Base-by-base conservation (phyloP, 2,113 vertebrate genomes). In the Brachypodius melanocephalos region DNA sequence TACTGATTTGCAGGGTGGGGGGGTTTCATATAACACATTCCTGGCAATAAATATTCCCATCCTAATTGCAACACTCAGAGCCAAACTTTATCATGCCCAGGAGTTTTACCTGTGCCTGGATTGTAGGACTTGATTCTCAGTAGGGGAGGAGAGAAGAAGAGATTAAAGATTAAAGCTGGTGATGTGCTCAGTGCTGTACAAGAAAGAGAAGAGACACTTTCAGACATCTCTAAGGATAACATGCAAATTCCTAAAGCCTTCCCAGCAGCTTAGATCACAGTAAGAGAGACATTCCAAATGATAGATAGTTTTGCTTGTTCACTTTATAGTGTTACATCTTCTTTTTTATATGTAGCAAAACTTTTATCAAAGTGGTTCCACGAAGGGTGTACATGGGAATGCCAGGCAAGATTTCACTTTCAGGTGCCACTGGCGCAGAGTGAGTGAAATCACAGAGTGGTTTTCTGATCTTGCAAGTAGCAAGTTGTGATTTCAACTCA, bases 161-260 rank as follows among this genome's bases (percentile, higher is more conserved):
- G 90, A 97, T 93, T 95, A 91, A 94, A 95, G 93, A 91, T 89
- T 94, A 83, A 93, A 96, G 89, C 85, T 90, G 91, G 31, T 69
- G 68, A 76, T 94, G 63, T 73, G 79, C 63, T 91, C 79, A 25
- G 61, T n/a, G 48, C 89, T 83, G 10, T 34, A 42, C 68, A 40
- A 81, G 93, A 62, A 89, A 76, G 66, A 89, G 92, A 80, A 85
- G 82, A 96, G 89, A 58, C 52, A 8, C 61, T 86, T 91, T 85
- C 88, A 91, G 88, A 52, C 85, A 74, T 94, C 94, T 95, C 88
- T 92, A 48, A 95, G 96, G 94, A 86, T 95, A 91, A 93, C 87
- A 76, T 94, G 90, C 82, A 94, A 96, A 94, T 96, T 95, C 94
- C 85, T 73, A 88, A 95, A 94, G 90, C 90, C 94, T 94, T 89